These are phyloP conservation scores for Pipra filicauda DNA, from an alignment of 2,113 vertebrate genomes.

Conservation along the genomic window DNA sequence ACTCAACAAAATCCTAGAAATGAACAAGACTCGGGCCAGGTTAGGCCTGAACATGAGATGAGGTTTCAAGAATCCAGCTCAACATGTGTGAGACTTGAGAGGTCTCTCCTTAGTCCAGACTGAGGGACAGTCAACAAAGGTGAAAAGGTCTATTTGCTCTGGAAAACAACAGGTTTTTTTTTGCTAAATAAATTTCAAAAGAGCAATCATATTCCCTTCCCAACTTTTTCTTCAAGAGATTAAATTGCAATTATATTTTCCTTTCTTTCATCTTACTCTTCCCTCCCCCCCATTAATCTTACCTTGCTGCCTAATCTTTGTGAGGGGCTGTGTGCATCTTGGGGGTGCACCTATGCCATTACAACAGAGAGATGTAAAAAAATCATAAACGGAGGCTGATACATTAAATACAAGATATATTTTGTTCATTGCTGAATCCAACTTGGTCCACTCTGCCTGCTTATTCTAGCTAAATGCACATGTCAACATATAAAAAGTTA, in stretches of 20 bases:
- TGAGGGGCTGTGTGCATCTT: not conserved
- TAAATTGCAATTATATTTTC: not conserved
- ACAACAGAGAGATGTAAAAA: not conserved
- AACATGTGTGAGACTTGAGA: not conserved
- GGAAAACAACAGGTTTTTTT: not conserved
- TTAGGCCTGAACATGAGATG: fast-evolving
- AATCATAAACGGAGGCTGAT: not conserved
- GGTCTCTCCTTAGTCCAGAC: not conserved
- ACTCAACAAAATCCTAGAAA: not conserved
- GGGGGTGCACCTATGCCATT: fast-evolving
- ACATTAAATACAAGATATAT: slow-evolving; percentile 9
- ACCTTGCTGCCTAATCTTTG: not conserved
- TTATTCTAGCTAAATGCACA: slow-evolving; percentile 53
- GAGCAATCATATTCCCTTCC: not conserved
- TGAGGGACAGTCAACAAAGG: not conserved
- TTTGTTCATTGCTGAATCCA: slow-evolving; percentile 25
- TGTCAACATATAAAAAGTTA: slow-evolving; percentile 66
- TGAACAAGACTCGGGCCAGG: fast-evolving
- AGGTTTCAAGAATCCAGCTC: not conserved
- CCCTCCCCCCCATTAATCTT: fast-evolving
- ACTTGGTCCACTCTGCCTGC: slow-evolving; percentile 14
- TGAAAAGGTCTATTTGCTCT: not conserved
- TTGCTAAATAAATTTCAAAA: not conserved
- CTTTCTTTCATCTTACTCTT: not conserved
- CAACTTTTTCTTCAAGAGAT: not conserved